A percentile compares a stretch with the other conserved stretches of the same genome.
phyloP scores from a whole-genome alignment of 2,797 vertebrate species.

The Clarias laeviceps region DNA sequence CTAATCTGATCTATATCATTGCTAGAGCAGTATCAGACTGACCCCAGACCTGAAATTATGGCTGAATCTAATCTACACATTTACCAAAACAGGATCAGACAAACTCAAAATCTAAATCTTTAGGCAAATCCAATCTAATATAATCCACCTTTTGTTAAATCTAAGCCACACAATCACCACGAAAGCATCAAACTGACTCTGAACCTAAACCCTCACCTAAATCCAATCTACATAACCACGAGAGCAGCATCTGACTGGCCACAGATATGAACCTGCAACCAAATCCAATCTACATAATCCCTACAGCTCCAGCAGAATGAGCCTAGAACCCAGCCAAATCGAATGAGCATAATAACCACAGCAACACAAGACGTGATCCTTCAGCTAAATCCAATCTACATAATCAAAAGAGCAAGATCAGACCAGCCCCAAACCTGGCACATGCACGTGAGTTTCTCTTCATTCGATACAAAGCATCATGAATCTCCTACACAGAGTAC shows the following conservation, averaged over 20 bases:
- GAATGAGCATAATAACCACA: no score
- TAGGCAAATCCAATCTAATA: no score
- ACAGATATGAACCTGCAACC: neutral
- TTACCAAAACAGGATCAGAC: neutral
- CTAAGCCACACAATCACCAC: neutral
- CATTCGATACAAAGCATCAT: neutral
- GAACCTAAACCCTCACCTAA: neutral
- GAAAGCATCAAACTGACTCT: neutral
- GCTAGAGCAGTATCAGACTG: neutral
- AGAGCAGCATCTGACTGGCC: neutral
- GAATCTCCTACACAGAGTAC: neutral
- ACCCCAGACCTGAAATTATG: neutral
- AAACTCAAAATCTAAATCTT: no score
- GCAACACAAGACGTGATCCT: neutral
- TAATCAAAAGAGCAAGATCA: neutral
- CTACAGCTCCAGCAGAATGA: neutral
- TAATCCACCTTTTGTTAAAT: neutral
- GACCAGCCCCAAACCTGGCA: conserved; percentile 11
- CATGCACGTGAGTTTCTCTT: neutral
- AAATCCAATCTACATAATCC: neutral
- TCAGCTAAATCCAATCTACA: neutral
- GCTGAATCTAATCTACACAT: neutral
- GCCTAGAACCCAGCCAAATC: no score
- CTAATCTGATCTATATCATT: no score
- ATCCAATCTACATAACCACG: neutral